Evolutionary conservation across 2,797 vertebrate genomes (phyloP).

Genomic region (Scyliorhinus canicula): DNA sequence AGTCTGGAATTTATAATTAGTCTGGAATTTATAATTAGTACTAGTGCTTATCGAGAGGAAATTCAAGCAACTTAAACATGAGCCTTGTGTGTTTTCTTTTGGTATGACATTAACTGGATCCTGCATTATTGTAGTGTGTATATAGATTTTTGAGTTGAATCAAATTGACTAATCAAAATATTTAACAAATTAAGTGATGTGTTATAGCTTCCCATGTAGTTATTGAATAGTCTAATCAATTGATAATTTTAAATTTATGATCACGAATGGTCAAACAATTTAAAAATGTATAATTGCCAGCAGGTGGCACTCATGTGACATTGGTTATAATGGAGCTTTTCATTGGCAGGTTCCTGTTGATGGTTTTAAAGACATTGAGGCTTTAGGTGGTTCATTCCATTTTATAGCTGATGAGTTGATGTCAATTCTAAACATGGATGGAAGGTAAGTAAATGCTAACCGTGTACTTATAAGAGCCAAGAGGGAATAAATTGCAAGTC

Average conservation of each 20-base stretch:
- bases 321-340: slow-evolving; percentile 61
- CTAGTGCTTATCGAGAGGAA: background rate
- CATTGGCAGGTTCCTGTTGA: slow-evolving; percentile 85
- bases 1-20: background rate
- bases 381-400: slow-evolving; percentile 81
- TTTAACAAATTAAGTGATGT: too few species aligned
- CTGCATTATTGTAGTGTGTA: background rate
- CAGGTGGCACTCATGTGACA: slow-evolving; percentile 4
- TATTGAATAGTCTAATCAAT: background rate
- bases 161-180: too few species aligned
- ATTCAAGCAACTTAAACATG: background rate
- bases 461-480: background rate
- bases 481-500: background rate
- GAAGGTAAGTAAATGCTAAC: slow-evolving; percentile 66
- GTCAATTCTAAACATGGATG: slow-evolving; percentile 84
- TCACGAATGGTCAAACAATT: background rate
- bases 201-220: background rate
- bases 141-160: too few species aligned
- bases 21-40: background rate
- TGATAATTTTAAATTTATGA: background rate
- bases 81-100: background rate
- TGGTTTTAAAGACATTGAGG: slow-evolving; percentile 91
- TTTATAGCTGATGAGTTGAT: slow-evolving; percentile 96
- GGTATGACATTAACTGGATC: background rate
- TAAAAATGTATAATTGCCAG: background rate